Conservation (phyloP, 2,797 vertebrate species). For the Austrolebias charrua region DNA sequence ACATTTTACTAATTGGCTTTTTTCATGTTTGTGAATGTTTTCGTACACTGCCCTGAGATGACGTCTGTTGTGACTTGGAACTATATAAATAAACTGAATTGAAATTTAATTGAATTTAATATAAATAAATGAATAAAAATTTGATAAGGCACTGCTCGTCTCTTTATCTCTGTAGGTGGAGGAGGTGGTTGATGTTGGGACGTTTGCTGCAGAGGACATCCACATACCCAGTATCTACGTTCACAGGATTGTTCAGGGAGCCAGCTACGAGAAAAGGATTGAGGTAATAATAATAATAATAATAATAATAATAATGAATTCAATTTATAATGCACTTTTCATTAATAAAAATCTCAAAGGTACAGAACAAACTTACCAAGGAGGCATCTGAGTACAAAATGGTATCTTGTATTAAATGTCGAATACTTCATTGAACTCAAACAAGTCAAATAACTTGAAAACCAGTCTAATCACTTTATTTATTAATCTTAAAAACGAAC, state of each 20-base stretch:
- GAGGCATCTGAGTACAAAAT: neutral
- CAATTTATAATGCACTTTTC: too few species aligned
- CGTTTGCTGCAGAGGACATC: slow-evolving; percentile 92
- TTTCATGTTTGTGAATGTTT: too few species aligned
- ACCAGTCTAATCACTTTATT: neutral
- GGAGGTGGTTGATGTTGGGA: slow-evolving; percentile 93
- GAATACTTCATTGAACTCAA: neutral
- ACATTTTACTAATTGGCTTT: too few species aligned
- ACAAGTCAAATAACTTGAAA: neutral
- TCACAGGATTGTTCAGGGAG: slow-evolving; percentile 89
- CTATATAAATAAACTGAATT: too few species aligned
- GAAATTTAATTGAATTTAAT: too few species aligned
- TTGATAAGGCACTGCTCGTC: slow-evolving; percentile 17
- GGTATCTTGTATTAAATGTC: neutral
- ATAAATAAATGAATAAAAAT: neutral
- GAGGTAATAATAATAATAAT: too few species aligned
- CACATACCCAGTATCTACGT: slow-evolving; percentile 96
- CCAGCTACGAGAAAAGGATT: slow-evolving; percentile 92
- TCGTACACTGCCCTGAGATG: too few species aligned
- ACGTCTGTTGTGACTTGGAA: too few species aligned
- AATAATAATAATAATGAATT: too few species aligned
- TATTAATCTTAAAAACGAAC: neutral
- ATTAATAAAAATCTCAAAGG: too few species aligned
- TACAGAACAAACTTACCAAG: slow-evolving; percentile 54
- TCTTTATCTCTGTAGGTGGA: slow-evolving; percentile 84